Evolutionary conservation across 2,888 invertebrate genomes (phyloP).

Genomic region (Subacronicta megacephala): DNA sequence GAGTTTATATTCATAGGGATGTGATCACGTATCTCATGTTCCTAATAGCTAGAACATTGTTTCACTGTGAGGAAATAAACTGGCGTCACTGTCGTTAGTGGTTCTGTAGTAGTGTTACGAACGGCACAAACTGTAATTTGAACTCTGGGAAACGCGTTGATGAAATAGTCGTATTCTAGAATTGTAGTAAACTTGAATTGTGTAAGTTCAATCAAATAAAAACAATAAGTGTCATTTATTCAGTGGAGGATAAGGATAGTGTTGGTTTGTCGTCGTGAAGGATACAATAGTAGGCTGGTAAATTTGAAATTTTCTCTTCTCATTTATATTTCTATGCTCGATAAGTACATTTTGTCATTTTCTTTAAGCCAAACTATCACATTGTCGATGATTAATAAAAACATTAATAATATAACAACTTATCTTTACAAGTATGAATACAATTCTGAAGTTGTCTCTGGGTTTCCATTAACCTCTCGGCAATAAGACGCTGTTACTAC

Average conservation of each 20-base stretch:
- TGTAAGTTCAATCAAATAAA: slow-evolving; percentile 2
- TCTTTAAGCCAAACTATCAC: too few relatives aligned
- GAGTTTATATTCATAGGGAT: slow-evolving; percentile 48
- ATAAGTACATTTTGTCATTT: too few relatives aligned
- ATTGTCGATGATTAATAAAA: too few relatives aligned
- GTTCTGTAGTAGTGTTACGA: slow-evolving; percentile 29
- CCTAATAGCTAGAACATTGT: slow-evolving; percentile 40
- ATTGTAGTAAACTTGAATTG: slow-evolving; percentile 9
- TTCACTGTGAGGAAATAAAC: slow-evolving; percentile 39
- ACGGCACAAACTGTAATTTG: slow-evolving; percentile 36
- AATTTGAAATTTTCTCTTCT: too few relatives aligned
- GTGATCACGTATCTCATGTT: slow-evolving; percentile 51
- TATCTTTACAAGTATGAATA: too few relatives aligned
- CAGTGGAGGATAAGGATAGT: background rate
- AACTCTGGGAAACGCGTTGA: slow-evolving; percentile 29
- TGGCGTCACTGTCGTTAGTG: slow-evolving; percentile 35
- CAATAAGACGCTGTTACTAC: slow-evolving; percentile 5
- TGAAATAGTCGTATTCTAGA: slow-evolving; percentile 16
- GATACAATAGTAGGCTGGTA: too few relatives aligned
- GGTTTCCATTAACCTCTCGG: background rate
- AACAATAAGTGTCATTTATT: background rate
- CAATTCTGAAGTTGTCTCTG: background rate
- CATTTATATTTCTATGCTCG: too few relatives aligned
- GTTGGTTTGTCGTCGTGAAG: too few relatives aligned
- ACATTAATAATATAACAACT: too few relatives aligned